Percentiles rank a stretch among this genome's conserved stretches.
Evolutionary conservation across 2,888 invertebrate species (phyloP).

Genomic region (Cecidostiba fungosa): DNA sequence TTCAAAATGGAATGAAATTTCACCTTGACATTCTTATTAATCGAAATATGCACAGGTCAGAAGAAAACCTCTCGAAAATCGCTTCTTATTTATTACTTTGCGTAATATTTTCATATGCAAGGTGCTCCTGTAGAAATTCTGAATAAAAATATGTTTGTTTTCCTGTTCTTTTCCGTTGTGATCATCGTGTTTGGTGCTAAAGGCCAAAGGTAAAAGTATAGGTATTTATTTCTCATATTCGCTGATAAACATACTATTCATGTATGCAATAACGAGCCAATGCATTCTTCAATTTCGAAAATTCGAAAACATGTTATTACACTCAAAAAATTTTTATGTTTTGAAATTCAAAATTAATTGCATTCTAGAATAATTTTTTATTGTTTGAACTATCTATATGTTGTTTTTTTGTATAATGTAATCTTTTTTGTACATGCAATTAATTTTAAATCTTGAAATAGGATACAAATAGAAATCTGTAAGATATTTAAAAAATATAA

Average conservation of each 20-base stretch:
- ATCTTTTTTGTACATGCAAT: too few species aligned
- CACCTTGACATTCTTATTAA: conserved; percentile 40
- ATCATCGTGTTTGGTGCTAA: not conserved
- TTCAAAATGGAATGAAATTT: conserved; percentile 6
- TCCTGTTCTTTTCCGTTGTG: not conserved
- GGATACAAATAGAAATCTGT: too few species aligned
- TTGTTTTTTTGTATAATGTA: too few species aligned
- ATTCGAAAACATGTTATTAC: not conserved
- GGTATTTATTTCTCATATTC: not conserved
- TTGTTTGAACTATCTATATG: not conserved
- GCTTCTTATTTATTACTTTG: not conserved
- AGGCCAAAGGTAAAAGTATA: conserved; percentile 6
- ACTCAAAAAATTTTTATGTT: not conserved
- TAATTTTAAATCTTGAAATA: too few species aligned
- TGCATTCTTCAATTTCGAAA: too few species aligned
- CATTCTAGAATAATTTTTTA: not conserved
- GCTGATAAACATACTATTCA: not conserved
- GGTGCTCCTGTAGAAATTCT: not conserved
- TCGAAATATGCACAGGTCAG: not conserved
- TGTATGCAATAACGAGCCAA: too few species aligned
- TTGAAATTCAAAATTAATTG: too few species aligned
- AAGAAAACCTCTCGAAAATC: not conserved
- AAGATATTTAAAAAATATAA: too few species aligned
- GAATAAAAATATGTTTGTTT: conserved; percentile 22
- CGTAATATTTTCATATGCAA: not conserved